A percentile compares a stretch with the other conserved stretches of the same genome.
These are phyloP conservation scores for Myotis yumanensis DNA, from an alignment of 2,113 vertebrate species.

Conservation along the genomic window DNA sequence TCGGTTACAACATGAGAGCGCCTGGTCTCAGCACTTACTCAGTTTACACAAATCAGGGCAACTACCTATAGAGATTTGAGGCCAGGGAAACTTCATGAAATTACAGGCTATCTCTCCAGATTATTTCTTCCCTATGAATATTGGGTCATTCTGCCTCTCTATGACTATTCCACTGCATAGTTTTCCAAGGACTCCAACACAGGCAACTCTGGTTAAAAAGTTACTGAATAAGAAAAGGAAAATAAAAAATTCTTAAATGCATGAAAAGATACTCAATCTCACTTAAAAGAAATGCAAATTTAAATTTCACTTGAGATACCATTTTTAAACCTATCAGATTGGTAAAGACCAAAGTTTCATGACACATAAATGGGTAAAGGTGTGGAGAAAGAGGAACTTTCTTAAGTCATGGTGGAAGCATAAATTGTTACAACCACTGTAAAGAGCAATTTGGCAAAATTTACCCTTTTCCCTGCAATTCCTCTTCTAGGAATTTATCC, in stretches of 20 bases:
- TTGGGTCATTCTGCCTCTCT: slow-evolving; percentile 44
- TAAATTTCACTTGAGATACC: slow-evolving; percentile 16
- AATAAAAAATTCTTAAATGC: slow-evolving; percentile 57
- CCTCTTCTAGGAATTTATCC: slow-evolving; percentile 11
- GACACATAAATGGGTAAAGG: background rate
- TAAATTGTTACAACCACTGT: background rate
- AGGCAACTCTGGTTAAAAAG: slow-evolving; percentile 56
- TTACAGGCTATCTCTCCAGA: slow-evolving; percentile 47
- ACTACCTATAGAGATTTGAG: background rate
- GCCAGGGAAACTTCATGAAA: slow-evolving; percentile 36
- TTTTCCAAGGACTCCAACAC: slow-evolving; percentile 46
- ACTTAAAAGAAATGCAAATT: slow-evolving; percentile 45
- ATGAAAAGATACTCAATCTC: slow-evolving; percentile 39
- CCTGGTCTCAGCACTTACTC: slow-evolving; percentile 14
- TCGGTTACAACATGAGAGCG: slow-evolving; percentile 20
- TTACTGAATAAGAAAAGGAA: slow-evolving; percentile 47
- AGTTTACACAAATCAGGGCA: slow-evolving; percentile 45
- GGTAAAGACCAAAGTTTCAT: slow-evolving; percentile 21
- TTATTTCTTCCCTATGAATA: slow-evolving; percentile 36
- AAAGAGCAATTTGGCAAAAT: slow-evolving; percentile 19
- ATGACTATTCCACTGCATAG: background rate
- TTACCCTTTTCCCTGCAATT: slow-evolving; percentile 5
- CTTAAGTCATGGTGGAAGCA: background rate
- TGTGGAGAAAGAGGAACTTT: background rate
- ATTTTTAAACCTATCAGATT: slow-evolving; percentile 33